A percentile compares a stretch with the other conserved stretches of the same genome.
These are phyloP conservation scores for Drosophila bocki DNA, from an alignment of 1,140 invertebrate species.

Conservation along the genomic window DNA sequence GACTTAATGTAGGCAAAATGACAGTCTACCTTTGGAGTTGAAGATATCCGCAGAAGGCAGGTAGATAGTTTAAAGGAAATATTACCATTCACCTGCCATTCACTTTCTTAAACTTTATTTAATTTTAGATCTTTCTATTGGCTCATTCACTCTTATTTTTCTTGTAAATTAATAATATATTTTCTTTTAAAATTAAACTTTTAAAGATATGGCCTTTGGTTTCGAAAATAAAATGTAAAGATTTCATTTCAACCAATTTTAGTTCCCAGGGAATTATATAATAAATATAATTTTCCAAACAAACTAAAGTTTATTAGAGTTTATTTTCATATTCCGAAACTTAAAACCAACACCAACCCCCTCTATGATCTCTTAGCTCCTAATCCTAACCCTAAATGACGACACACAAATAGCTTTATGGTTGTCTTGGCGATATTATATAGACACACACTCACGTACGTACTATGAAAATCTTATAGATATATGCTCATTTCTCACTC, in stretches of 20 bases:
- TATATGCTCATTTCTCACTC: conserved; percentile 38
- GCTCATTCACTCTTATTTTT: not conserved
- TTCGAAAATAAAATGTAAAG: not conserved
- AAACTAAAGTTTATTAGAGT: not conserved
- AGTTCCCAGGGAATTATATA: not conserved
- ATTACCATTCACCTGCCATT: not conserved
- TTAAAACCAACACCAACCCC: not conserved
- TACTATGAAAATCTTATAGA: conserved; percentile 49
- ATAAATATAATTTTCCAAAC: not conserved
- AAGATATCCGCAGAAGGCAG: not conserved
- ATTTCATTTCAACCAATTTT: not conserved
- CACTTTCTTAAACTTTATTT: not conserved
- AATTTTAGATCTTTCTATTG: not conserved
- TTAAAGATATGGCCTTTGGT: not conserved
- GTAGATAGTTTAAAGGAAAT: not conserved
- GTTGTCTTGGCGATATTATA: conserved; percentile 22
- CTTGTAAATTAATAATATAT: not conserved
- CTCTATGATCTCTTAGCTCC: conserved; percentile 1
- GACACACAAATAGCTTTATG: conserved; percentile 28
- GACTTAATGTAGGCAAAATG: conserved; percentile 9
- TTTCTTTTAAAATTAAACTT: not conserved
- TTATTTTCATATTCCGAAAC: not conserved
- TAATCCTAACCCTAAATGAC: conserved; percentile 22
- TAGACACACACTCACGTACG: conserved; percentile 41
- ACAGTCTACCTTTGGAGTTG: not conserved